Evolutionary conservation across 2,888 invertebrate species (phyloP), one percentile per base, ranked within the genome.

Genomic region (Ischnura elegans): DNA sequence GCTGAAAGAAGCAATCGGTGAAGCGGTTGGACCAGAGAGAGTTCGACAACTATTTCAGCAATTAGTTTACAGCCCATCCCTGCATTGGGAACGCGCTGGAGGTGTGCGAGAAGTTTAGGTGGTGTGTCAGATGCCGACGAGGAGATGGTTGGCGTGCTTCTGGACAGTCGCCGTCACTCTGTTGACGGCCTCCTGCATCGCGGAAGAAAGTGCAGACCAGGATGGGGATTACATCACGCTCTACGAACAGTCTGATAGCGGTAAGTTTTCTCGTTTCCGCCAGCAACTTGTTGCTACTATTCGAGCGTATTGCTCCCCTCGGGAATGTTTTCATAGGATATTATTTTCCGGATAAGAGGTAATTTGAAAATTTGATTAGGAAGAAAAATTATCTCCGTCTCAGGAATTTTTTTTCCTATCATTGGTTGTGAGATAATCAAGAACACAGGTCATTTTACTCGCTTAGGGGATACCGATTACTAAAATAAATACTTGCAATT

Each of bases 211-310:
- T 25, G 19, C 76, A 25, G 86, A 19, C 6, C 43, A n/a, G 25
- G 46, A 43, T 25, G 45, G 5, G 45, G 86, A 86, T 8, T 86
- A 86, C 86, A 36, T 86, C 21, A 45, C 86, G 46, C 86, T 86
- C n/a, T 46, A 43, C 43, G 86, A 21, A 45, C 86, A 86, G 46
- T 86, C 45, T 36, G 86, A 86, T 21, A 46, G 46, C 46, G 86
- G 86, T 86, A 46, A 86, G 86, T 45, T 25, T 46, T 43, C 46
- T 25, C 13, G 29, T 43, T n/a, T 6, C 45, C n/a, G 43, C 10
- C n/a, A 46, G 46, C 86, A 45, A 86, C 86, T 86, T 86, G 86
- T 86, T 86, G 86, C 86, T 86, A 25, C 36, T 76, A 36, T 76
- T 36, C 29, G 76, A 10, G n/a, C n/a, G 61, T 36, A 10, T 76